These are phyloP conservation scores for Microcebus lehilahytsara DNA, from an alignment of 2,113 vertebrate species.

Conservation along the genomic window DNA sequence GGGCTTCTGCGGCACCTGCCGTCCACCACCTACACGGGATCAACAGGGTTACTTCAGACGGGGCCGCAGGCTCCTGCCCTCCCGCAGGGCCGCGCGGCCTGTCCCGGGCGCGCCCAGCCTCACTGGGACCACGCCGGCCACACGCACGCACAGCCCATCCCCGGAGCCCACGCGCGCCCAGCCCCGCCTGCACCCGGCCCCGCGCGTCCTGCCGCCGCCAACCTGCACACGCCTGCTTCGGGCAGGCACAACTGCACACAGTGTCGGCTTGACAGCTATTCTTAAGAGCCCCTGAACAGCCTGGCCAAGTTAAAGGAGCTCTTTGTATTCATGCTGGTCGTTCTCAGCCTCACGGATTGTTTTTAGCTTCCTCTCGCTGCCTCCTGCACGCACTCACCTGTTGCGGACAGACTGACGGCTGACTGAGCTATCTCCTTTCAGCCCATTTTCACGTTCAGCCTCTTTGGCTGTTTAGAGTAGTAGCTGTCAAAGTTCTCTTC, in stretches of 20 bases:
- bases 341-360: background rate
- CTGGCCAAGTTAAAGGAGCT: background rate
- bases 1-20: constrained; percentile 88
- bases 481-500: background rate
- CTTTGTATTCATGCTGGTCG: rapidly evolving
- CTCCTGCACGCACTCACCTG: background rate
- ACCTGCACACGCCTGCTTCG: background rate
- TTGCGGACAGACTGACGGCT: rapidly evolving
- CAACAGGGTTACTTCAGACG: constrained; percentile 79
- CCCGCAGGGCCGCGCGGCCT: rapidly evolving
- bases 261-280: background rate
- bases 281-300: background rate
- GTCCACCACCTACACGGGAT: constrained; percentile 87
- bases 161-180: no score
- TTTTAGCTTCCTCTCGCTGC: background rate
- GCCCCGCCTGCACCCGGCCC: no score
- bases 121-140: background rate
- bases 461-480: background rate
- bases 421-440: background rate
- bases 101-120: no score
- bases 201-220: rapidly evolving
- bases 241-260: background rate
- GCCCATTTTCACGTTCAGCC: background rate
- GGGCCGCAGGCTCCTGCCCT: background rate
- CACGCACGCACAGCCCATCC: background rate